A percentile compares a stretch with the other conserved stretches of the same genome.
Conservation (phyloP, 2,113 vertebrate species). For the Amphiprion ocellaris region DNA sequence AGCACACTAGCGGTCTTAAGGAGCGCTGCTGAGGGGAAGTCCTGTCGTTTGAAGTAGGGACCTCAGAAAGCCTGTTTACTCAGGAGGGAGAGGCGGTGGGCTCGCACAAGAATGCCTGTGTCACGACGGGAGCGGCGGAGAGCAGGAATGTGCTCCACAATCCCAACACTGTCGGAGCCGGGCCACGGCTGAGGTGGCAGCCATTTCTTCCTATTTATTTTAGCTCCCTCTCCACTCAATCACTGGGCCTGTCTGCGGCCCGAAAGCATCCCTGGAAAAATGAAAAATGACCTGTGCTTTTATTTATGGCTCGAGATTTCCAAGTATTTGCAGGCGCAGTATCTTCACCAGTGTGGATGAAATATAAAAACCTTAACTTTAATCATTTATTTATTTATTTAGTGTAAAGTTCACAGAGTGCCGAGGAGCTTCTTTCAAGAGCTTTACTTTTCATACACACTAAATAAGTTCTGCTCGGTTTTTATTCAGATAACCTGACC, state of each 20-base stretch:
- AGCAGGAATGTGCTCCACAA: constrained; percentile 83
- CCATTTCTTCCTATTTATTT: constrained; percentile 78
- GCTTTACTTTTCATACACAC: not conserved
- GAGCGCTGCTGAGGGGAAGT: constrained; percentile 78
- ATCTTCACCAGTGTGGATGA: not conserved
- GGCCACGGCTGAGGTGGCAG: constrained; percentile 73
- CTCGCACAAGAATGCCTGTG: constrained; percentile 83
- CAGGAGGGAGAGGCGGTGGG: constrained; percentile 42
- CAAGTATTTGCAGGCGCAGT: constrained; percentile 14
- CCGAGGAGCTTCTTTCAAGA: not conserved
- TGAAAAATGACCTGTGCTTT: constrained; percentile 54
- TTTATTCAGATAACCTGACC: not conserved
- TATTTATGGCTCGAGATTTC: constrained; percentile 58
- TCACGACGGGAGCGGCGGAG: constrained; percentile 73
- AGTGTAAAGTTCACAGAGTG: not conserved
- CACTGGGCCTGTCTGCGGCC: constrained; percentile 62
- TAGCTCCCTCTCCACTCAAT: constrained; percentile 74
- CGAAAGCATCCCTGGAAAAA: constrained; percentile 64
- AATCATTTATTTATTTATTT: constrained; percentile 28
- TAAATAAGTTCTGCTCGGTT: not conserved
- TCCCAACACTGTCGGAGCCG: constrained; percentile 81
- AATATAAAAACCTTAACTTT: constrained; percentile 8
- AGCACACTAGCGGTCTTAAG: constrained; percentile 79
- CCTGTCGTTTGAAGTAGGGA: constrained; percentile 84
- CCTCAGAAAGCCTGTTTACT: constrained; percentile 83